A percentile compares a stretch with the other conserved stretches of the same genome.
Evolutionary conservation across 2,888 invertebrate genomes (phyloP).

Genomic region (Mythimna lalbum): DNA sequence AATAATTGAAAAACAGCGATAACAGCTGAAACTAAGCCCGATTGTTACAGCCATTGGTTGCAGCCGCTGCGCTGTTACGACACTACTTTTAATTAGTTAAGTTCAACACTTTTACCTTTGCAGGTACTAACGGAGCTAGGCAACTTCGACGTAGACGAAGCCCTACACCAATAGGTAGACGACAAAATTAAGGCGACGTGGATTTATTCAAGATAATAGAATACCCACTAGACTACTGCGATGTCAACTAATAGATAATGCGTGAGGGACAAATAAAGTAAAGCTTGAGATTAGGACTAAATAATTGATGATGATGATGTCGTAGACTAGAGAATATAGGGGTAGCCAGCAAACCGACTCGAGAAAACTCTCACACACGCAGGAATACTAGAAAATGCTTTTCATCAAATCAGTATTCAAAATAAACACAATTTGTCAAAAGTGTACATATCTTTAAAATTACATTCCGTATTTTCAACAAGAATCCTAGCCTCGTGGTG

Average conservation of each 20-base stretch:
- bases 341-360: no score
- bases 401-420: conserved; percentile 13
- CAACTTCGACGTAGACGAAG: conserved; percentile 23
- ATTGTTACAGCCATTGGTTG: conserved; percentile 54
- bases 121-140: conserved; percentile 2
- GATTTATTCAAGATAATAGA: background rate
- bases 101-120: background rate
- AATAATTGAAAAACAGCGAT: conserved; percentile 61
- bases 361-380: background rate
- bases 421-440: conserved; percentile 14
- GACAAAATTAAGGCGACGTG: background rate
- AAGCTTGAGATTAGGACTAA: background rate
- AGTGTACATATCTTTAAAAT: conserved; percentile 15
- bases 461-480: conserved; percentile 19
- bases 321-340: no score
- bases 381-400: background rate
- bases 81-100: conserved; percentile 47
- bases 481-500: conserved; percentile 26
- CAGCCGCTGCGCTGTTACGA: conserved; percentile 31
- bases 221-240: no score
- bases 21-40: conserved; percentile 34
- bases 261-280: background rate
- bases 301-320: background rate
- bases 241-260: no score
- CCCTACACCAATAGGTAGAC: conserved; percentile 23